phyloP scores from a whole-genome alignment of 2,888 invertebrate species.

The Schrankia costaestrigalis region DNA sequence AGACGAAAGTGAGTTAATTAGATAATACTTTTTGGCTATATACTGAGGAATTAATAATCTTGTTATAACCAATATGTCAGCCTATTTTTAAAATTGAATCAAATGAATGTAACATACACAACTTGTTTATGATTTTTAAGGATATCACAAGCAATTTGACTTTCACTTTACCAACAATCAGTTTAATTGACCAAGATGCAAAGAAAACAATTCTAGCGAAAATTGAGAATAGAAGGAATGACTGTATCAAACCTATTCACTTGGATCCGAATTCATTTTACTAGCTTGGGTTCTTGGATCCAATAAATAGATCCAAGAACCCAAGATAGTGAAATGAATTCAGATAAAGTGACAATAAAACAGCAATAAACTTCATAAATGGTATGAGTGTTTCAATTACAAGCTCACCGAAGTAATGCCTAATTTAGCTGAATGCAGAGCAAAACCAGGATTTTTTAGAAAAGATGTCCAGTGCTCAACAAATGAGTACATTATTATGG shows the following conservation, averaged over 20 bases:
- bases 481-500: conserved; percentile 10
- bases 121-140: conserved; percentile 2
- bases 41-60: conserved; percentile 2
- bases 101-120: conserved; percentile 6
- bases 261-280: conserved; percentile 6
- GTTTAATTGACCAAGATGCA: conserved; percentile 2
- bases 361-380: conserved; percentile 14
- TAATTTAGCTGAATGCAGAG: conserved; percentile 9
- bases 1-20: conserved; percentile 4
- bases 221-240: conserved; percentile 3
- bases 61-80: conserved; percentile 8
- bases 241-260: conserved; percentile 9
- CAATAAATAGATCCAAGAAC: conserved; percentile 7
- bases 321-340: conserved; percentile 5
- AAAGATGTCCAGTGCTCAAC: conserved; percentile 1
- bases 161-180: conserved; percentile 3
- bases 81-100: conserved; percentile 6
- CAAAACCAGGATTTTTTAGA: conserved; percentile 9
- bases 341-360: conserved; percentile 9
- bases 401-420: conserved; percentile 3
- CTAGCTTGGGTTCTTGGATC: too few species aligned
- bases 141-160: conserved; percentile 2
- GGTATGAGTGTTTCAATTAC: conserved; percentile 5
- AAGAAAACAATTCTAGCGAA: conserved; percentile 5
- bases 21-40: conserved; percentile 8